phyloP scores from a whole-genome alignment of 2,113 vertebrate genomes.

The Xenopus laevis region DNA sequence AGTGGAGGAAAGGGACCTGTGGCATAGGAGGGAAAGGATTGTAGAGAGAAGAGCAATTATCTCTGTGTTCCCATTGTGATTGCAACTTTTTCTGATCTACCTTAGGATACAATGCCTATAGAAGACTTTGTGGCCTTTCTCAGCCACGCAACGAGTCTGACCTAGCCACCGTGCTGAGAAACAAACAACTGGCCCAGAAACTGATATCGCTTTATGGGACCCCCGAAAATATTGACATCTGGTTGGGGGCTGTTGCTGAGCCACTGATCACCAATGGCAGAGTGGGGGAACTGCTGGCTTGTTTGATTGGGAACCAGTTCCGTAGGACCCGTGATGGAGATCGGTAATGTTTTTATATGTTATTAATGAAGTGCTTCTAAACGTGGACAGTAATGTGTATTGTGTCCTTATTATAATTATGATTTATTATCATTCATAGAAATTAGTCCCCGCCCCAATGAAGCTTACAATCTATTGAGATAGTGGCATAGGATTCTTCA shows the following conservation, averaged over 20 bases:
- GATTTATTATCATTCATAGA: too few relatives aligned
- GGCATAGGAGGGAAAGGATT: too few relatives aligned
- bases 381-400: too few relatives aligned
- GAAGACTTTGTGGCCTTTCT: conserved; percentile 75
- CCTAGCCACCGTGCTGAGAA: conserved; percentile 70
- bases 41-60: too few relatives aligned
- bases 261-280: conserved; percentile 69
- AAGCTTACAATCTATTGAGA: too few relatives aligned
- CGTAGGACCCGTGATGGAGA: conserved; percentile 69
- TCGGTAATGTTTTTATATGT: conserved; percentile 49
- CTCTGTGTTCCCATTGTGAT: too few relatives aligned
- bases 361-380: too few relatives aligned
- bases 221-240: conserved; percentile 78
- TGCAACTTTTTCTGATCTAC: not conserved
- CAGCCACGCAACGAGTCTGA: conserved; percentile 65
- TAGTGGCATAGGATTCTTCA: too few relatives aligned
- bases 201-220: conserved; percentile 76
- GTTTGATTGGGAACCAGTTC: conserved; percentile 82
- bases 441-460: too few relatives aligned
- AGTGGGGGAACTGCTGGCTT: conserved; percentile 80
- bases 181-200: conserved; percentile 65
- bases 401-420: too few relatives aligned
- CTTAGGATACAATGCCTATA: conserved; percentile 80
- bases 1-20: too few relatives aligned
- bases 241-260: conserved; percentile 82